Percentiles rank a stretch among this genome's conserved stretches.
These are phyloP conservation scores for Bufotes viridis DNA, from an alignment of 2,797 vertebrate species.

Conservation along the genomic window DNA sequence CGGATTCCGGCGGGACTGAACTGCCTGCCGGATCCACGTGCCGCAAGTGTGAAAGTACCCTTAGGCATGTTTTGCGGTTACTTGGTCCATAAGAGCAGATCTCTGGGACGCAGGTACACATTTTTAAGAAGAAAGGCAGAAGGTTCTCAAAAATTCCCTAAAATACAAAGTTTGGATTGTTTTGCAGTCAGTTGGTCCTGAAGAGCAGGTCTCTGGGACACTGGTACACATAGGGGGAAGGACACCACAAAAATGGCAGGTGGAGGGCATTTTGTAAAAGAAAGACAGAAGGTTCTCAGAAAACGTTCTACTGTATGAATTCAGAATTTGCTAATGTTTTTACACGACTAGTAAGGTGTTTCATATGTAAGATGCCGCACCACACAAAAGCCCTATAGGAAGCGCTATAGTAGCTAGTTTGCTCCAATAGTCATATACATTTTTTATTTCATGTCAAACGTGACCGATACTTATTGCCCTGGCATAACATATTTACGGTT, in stretches of 20 bases:
- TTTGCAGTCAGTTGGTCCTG: background rate
- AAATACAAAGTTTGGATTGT: background rate
- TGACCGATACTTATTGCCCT: too few species aligned
- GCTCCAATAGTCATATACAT: background rate
- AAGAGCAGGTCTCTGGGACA: background rate
- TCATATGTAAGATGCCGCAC: background rate
- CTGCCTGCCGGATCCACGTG: too few species aligned
- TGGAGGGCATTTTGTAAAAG: background rate
- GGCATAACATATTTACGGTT: too few species aligned
- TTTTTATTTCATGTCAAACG: background rate
- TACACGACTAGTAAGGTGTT: background rate
- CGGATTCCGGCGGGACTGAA: too few species aligned
- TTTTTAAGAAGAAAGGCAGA: too few species aligned
- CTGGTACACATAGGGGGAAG: too few species aligned
- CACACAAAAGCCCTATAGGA: background rate
- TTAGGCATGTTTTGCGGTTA: too few species aligned
- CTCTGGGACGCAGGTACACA: too few species aligned
- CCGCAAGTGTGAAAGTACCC: too few species aligned
- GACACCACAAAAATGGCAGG: background rate
- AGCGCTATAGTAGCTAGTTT: background rate
- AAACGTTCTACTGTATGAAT: background rate
- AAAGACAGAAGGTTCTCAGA: background rate
- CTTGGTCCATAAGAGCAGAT: too few species aligned
- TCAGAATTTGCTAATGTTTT: constrained; percentile 19
- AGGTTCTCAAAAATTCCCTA: too few species aligned